Conservation (phyloP, 2,113 vertebrate genomes). For the Lipophrys pholis region DNA sequence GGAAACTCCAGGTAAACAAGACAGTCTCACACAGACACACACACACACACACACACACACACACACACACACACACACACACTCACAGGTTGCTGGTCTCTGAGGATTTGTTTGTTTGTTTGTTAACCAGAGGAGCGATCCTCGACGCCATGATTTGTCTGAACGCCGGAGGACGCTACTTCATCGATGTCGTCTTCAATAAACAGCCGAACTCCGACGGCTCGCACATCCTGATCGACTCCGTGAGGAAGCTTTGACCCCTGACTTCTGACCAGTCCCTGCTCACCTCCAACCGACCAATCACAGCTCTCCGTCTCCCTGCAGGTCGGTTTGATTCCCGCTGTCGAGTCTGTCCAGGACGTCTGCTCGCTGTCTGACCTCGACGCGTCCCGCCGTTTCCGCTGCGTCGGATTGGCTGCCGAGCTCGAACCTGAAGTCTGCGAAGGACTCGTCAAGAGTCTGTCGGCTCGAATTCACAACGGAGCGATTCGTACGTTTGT, state of each 20-base stretch:
- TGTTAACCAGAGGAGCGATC: conserved; percentile 77
- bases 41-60: no score
- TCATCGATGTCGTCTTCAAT: conserved; percentile 86
- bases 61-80: no score
- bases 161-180: conserved; percentile 80
- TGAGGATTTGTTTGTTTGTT: background rate
- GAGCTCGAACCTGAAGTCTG: conserved; percentile 78
- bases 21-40: no score
- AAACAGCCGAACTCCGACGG: conserved; percentile 65
- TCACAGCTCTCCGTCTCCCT: background rate
- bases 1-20: conserved; percentile 81
- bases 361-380: conserved; percentile 83
- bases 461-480: conserved; percentile 86
- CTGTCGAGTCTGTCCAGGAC: conserved; percentile 80
- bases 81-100: background rate
- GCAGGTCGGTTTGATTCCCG: conserved; percentile 89
- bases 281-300: background rate
- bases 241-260: conserved; percentile 80
- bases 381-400: conserved; percentile 82
- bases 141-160: conserved; percentile 84
- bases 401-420: conserved; percentile 82
- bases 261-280: background rate
- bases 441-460: conserved; percentile 80
- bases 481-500: conserved; percentile 85
- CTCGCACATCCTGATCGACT: conserved; percentile 87